Evolutionary conservation across 2,113 vertebrate species (phyloP).

Genomic region (Thryonomys swinderianus): DNA sequence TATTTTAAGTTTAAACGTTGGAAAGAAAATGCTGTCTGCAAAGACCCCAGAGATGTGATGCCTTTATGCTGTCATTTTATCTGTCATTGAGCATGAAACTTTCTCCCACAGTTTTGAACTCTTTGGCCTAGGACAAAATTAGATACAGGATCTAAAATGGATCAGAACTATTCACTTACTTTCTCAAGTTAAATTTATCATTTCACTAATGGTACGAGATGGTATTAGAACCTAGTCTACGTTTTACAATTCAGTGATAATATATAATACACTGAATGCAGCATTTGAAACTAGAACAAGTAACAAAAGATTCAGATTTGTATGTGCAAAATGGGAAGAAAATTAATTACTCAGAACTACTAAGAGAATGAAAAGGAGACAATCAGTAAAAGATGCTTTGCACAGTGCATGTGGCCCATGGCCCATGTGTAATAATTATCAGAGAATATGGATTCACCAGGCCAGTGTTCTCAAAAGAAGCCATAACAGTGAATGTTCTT

Average conservation of each 20-base stretch:
- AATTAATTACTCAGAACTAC: background rate
- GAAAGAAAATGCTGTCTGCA: background rate
- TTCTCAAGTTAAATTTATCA: slow-evolving; percentile 6
- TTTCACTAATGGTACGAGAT: background rate
- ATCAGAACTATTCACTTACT: background rate
- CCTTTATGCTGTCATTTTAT: background rate
- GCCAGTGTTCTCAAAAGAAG: background rate
- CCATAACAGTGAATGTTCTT: background rate
- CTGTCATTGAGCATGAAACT: background rate
- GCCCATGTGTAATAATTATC: background rate
- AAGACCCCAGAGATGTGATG: background rate
- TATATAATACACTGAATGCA: background rate
- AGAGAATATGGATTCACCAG: background rate
- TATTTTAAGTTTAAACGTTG: slow-evolving; percentile 36
- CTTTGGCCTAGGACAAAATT: slow-evolving; percentile 13
- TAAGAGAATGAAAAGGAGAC: background rate
- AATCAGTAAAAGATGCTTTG: background rate
- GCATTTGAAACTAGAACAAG: slow-evolving; percentile 14
- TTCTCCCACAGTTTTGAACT: background rate
- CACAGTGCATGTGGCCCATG: background rate
- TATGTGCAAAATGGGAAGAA: background rate
- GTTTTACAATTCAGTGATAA: background rate
- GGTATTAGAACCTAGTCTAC: background rate
- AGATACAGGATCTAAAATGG: background rate
- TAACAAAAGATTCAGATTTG: background rate